Percentiles rank a stretch among this genome's conserved stretches.
Evolutionary conservation across 1,140 invertebrate species (phyloP).

Genomic region (Tribolium castaneum): DNA sequence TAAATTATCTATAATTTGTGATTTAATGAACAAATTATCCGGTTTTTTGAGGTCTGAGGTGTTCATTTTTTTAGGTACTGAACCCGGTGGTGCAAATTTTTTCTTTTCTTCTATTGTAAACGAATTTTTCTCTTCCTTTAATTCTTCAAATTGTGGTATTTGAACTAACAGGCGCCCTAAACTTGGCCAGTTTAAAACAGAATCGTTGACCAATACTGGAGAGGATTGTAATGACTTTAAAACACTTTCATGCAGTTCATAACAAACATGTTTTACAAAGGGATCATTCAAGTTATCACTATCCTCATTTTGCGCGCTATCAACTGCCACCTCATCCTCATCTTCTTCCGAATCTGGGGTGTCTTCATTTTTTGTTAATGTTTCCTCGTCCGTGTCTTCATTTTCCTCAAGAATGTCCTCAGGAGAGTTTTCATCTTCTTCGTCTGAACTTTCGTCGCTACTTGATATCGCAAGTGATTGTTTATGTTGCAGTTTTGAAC

Average conservation of each 20-base stretch:
- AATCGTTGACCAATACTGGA: conserved; percentile 61
- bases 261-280: conserved; percentile 73
- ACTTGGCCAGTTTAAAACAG: conserved; percentile 68
- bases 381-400: conserved; percentile 47
- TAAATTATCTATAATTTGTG: conserved; percentile 73
- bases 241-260: conserved; percentile 72
- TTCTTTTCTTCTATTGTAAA: conserved; percentile 69
- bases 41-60: conserved; percentile 65
- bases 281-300: conserved; percentile 67
- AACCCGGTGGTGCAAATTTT: conserved; percentile 67
- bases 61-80: conserved; percentile 64
- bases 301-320: conserved; percentile 59
- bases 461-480: conserved; percentile 57
- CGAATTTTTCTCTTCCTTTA: conserved; percentile 60
- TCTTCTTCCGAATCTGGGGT: conserved; percentile 60
- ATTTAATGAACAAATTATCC: conserved; percentile 71
- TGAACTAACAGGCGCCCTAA: conserved; percentile 70
- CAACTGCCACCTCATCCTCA: conserved; percentile 48
- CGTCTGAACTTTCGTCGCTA: conserved; percentile 51
- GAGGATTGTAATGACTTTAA: conserved; percentile 67
- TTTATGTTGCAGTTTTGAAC: conserved; percentile 50
- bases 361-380: conserved; percentile 44
- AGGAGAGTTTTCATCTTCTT: conserved; percentile 46
- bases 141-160: conserved; percentile 68
- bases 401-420: conserved; percentile 8